A percentile compares a stretch with the other conserved stretches of the same genome.
Conservation (phyloP, 2,888 invertebrate genomes). For the Trissolcus japonicus region DNA sequence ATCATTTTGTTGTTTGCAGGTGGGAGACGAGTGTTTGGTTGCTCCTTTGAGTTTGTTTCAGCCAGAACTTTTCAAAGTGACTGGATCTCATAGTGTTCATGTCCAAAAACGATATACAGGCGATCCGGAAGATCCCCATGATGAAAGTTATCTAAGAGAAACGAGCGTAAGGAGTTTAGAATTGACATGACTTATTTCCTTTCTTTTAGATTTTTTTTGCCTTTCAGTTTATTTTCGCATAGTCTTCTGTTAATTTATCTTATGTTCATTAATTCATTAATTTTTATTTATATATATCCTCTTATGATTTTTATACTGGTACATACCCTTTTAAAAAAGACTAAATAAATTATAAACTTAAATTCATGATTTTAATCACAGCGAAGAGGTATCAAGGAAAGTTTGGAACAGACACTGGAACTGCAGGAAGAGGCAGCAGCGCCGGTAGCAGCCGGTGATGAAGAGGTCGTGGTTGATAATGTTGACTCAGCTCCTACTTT, state of each 20-base stretch:
- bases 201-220: no score
- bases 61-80: constrained; percentile 91
- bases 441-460: constrained; percentile 71
- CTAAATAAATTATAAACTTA: constrained; percentile 19
- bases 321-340: neutral
- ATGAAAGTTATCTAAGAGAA: constrained; percentile 93
- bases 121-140: constrained; percentile 95
- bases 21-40: constrained; percentile 94
- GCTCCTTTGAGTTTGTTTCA: constrained; percentile 93
- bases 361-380: constrained; percentile 62
- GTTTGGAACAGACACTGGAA: constrained; percentile 77
- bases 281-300: no score
- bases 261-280: no score
- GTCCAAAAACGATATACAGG: constrained; percentile 84
- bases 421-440: constrained; percentile 76
- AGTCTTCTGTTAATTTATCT: no score
- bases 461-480: constrained; percentile 77
- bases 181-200: neutral
- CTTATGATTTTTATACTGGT: neutral
- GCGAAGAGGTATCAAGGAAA: constrained; percentile 81
- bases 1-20: constrained; percentile 76
- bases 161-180: constrained; percentile 80
- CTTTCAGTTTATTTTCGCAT: no score
- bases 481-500: constrained; percentile 74
- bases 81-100: constrained; percentile 85